These are phyloP conservation scores for Brachyrhaphis roseni DNA, from an alignment of 2,797 vertebrate genomes.

Conservation along the genomic window DNA sequence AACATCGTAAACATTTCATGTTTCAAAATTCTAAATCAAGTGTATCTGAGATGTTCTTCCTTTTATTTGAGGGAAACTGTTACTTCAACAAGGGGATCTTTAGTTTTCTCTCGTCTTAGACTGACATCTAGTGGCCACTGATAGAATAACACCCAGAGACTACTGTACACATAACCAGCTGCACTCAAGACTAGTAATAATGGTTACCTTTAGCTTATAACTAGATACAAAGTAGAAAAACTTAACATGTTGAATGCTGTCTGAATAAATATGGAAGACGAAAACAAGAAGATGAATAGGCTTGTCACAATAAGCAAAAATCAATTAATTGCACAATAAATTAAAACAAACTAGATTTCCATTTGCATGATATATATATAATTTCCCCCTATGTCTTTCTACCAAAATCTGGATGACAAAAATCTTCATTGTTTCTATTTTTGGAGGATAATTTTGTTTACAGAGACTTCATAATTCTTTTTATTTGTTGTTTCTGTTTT, in stretches of 20 bases:
- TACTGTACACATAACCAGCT: not conserved
- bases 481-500: no score
- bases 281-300: not conserved
- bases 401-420: no score
- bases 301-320: no score
- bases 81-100: not conserved
- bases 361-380: no score
- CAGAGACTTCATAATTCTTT: no score
- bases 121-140: constrained; percentile 79
- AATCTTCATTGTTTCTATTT: no score
- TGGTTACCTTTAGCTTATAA: no score
- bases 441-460: no score
- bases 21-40: not conserved
- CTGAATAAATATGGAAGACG: not conserved
- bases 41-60: constrained; percentile 1
- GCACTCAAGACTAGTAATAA: not conserved
- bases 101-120: constrained; percentile 69
- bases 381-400: no score
- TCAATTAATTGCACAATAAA: no score
- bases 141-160: not conserved
- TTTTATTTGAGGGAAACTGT: constrained; percentile 10
- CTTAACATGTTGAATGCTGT: not conserved
- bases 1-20: not conserved
- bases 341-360: no score
- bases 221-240: not conserved